These are phyloP conservation scores for Halocaridina rubra DNA, from an alignment of 2,888 invertebrate genomes.

Conservation along the genomic window DNA sequence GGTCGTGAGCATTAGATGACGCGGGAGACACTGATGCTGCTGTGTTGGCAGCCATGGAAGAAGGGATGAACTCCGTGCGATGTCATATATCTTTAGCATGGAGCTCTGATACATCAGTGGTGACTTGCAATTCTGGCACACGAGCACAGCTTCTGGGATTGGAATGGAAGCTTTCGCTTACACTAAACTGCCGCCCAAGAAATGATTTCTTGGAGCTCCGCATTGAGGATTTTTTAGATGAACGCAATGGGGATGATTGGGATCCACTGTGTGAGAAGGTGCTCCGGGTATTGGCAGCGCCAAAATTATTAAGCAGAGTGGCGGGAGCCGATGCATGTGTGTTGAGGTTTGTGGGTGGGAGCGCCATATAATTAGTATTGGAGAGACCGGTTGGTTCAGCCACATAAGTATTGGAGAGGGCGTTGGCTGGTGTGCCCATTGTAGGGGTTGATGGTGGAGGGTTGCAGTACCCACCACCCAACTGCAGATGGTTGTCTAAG, in stretches of 20 bases:
- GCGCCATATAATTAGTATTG: conserved; percentile 43
- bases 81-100: conserved; percentile 7
- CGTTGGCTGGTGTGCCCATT: conserved; percentile 43
- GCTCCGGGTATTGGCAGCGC: conserved; percentile 24
- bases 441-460: conserved; percentile 52
- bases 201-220: conserved; percentile 28
- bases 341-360: conserved; percentile 33
- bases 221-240: conserved; percentile 11
- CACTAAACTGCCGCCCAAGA: conserved; percentile 8
- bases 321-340: conserved; percentile 26
- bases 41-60: conserved; percentile 25
- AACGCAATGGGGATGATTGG: conserved; percentile 36
- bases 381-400: conserved; percentile 36
- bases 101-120: conserved; percentile 18
- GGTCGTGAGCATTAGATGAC: conserved; percentile 10
- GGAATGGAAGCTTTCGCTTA: conserved; percentile 21
- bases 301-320: conserved; percentile 47
- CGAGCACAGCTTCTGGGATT: conserved; percentile 12
- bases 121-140: conserved; percentile 17
- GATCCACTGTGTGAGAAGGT: conserved; percentile 30
- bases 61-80: conserved; percentile 19
- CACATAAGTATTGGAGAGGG: conserved; percentile 57
- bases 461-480: conserved; percentile 34
- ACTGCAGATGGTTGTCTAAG: conserved; percentile 58
- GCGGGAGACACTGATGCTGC: conserved; percentile 4